A percentile compares a stretch with the other conserved stretches of the same genome.
Evolutionary conservation across 2,888 invertebrate genomes (phyloP).

Genomic region (Cataglyphis livida): DNA sequence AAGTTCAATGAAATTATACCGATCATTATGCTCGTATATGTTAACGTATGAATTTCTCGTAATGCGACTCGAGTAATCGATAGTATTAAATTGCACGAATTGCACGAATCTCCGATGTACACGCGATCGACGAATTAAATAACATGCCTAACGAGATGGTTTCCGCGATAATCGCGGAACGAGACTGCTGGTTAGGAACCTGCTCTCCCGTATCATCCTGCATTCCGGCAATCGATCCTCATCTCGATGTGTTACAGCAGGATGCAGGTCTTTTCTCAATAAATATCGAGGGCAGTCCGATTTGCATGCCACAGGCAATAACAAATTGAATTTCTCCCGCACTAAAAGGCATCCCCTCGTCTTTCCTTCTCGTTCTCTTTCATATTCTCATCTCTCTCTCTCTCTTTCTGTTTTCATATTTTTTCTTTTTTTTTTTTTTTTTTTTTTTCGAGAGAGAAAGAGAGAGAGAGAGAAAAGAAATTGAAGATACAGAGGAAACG

Average conservation of each 20-base stretch:
- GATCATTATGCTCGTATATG: background rate
- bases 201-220: slow-evolving; percentile 17
- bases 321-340: slow-evolving; percentile 64
- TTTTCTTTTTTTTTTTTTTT: background rate
- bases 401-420: background rate
- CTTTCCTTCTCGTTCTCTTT: slow-evolving; percentile 8
- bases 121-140: slow-evolving; percentile 51
- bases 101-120: slow-evolving; percentile 30
- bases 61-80: background rate
- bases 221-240: slow-evolving; percentile 57
- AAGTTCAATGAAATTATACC: background rate
- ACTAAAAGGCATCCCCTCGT: slow-evolving; percentile 42
- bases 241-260: slow-evolving; percentile 63
- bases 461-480: background rate
- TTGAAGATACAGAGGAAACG: background rate
- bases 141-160: slow-evolving; percentile 64
- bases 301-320: slow-evolving; percentile 58
- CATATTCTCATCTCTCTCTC: background rate
- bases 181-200: slow-evolving; percentile 57
- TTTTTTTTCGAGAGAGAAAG: too few relatives aligned
- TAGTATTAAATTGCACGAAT: background rate
- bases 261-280: slow-evolving; percentile 48
- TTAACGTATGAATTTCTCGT: background rate
- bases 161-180: slow-evolving; percentile 50
- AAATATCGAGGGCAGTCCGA: slow-evolving; percentile 54